Evolutionary conservation across 2,113 vertebrate genomes (phyloP).

Genomic region (Triplophysa tibetana): DNA sequence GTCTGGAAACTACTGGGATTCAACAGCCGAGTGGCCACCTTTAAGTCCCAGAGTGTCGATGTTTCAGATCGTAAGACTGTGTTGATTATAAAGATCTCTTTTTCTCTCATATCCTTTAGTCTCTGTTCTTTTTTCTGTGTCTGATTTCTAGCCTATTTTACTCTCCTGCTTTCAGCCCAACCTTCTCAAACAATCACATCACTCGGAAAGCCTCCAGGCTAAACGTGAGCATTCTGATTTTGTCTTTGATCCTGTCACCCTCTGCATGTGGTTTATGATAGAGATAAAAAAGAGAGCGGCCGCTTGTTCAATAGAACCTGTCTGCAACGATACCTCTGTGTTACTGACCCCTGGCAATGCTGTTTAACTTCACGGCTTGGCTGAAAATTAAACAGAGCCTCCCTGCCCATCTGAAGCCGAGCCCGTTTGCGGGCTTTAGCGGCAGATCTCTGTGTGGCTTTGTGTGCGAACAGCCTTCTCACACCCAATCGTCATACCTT

Average conservation of each 20-base stretch:
- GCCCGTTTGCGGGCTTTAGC: conserved; percentile 45
- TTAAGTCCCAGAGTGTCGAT: conserved; percentile 25
- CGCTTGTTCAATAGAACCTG: conserved; percentile 37
- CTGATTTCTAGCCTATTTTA: conserved; percentile 8
- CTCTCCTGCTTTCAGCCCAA: conserved; percentile 12
- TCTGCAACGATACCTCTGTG: conserved; percentile 57
- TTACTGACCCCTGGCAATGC: conserved; percentile 61
- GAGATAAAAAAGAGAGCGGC: conserved; percentile 16
- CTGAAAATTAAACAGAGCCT: conserved; percentile 78
- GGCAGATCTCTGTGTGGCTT: conserved; percentile 40
- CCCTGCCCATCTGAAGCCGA: conserved; percentile 68
- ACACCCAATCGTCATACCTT: conserved; percentile 50
- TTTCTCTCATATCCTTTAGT: conserved; percentile 14
- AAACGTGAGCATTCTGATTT: neutral
- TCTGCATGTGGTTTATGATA: conserved; percentile 42
- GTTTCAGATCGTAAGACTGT: conserved; percentile 32
- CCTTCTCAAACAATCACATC: conserved; percentile 11
- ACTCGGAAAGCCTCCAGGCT: conserved; percentile 10
- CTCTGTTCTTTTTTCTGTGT: neutral
- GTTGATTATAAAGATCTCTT: conserved; percentile 27
- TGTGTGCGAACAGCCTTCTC: conserved; percentile 49
- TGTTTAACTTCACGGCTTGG: conserved; percentile 69
- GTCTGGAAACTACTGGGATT: conserved; percentile 37
- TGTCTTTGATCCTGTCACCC: conserved; percentile 46
- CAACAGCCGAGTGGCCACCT: conserved; percentile 21